Conservation (phyloP, 2,113 vertebrate species). For the Prinia subflava region DNA sequence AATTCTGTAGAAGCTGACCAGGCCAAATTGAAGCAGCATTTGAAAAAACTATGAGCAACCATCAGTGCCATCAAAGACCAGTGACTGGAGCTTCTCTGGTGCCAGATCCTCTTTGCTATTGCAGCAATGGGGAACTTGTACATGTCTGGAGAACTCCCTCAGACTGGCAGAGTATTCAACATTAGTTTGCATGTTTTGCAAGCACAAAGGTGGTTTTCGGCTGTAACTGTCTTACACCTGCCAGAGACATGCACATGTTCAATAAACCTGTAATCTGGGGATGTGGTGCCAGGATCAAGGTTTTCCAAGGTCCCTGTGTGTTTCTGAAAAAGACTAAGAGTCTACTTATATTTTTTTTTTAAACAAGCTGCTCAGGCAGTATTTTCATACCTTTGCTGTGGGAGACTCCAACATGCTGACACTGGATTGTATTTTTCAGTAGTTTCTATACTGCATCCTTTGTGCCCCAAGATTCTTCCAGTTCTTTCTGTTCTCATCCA, state of each 20-base stretch:
- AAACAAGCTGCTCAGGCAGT: not conserved
- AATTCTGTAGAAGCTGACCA: not conserved
- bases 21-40: not conserved
- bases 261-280: not conserved
- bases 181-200: too few relatives aligned
- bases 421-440: not conserved
- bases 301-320: not conserved
- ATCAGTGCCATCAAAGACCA: not conserved
- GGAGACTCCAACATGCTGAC: not conserved
- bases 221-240: not conserved
- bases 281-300: fast-evolving
- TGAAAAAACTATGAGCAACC: not conserved
- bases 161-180: not conserved
- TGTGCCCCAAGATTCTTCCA: not conserved
- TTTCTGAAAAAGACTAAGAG: not conserved
- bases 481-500: not conserved
- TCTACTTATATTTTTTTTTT: not conserved
- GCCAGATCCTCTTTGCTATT: not conserved
- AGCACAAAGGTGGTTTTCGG: not conserved
- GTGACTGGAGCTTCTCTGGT: not conserved
- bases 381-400: not conserved
- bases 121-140: not conserved
- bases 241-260: not conserved
- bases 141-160: not conserved
- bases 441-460: not conserved